A percentile compares a stretch with the other conserved stretches of the same genome.
Evolutionary conservation across 1,140 invertebrate species (phyloP).

Genomic region (Arctopsyche grandis): DNA sequence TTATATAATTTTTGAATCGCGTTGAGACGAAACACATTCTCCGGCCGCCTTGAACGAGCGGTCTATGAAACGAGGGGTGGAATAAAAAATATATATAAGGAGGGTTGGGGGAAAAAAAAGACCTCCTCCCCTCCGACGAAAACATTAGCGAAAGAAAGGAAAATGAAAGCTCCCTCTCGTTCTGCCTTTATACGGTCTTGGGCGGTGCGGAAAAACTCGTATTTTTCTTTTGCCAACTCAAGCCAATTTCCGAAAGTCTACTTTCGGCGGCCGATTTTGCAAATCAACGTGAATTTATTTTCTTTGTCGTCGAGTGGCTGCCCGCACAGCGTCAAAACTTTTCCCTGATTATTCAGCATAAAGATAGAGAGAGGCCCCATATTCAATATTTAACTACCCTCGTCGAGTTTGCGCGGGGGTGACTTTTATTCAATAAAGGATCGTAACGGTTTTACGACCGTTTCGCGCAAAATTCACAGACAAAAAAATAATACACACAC

Average conservation of each 20-base stretch:
- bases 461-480: background rate
- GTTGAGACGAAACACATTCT: constrained; percentile 33
- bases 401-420: constrained; percentile 17
- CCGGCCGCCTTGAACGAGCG: background rate
- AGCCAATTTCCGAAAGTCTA: constrained; percentile 51
- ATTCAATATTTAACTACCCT: constrained; percentile 54
- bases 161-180: constrained; percentile 47
- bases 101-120: constrained; percentile 41
- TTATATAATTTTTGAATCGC: constrained; percentile 39
- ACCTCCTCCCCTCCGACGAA: constrained; percentile 42
- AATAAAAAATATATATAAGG: constrained; percentile 5
- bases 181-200: constrained; percentile 26
- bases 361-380: constrained; percentile 45
- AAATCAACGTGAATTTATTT: constrained; percentile 55
- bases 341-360: constrained; percentile 49
- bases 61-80: constrained; percentile 25
- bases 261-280: constrained; percentile 52
- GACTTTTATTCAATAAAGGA: constrained; percentile 24
- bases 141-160: constrained; percentile 54
- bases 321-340: constrained; percentile 48
- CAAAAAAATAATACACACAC: background rate
- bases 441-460: constrained; percentile 21
- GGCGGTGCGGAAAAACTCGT: constrained; percentile 47
- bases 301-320: constrained; percentile 51
- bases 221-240: constrained; percentile 53